Evolutionary conservation across 2,888 invertebrate genomes (phyloP).

Genomic region (Eutolmus rufibarbis): DNA sequence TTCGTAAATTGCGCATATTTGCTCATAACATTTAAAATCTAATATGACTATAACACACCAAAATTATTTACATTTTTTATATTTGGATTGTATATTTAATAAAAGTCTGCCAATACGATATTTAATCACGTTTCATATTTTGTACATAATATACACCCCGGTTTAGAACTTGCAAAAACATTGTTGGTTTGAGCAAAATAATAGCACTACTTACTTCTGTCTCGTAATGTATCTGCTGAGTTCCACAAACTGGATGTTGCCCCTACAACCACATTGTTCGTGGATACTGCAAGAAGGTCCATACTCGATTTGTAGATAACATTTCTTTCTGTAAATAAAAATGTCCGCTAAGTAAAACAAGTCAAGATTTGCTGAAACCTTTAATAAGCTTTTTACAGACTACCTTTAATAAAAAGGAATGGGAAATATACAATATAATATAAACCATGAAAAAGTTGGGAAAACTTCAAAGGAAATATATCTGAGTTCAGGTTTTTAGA

Average conservation of each 20-base stretch:
- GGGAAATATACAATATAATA: neutral
- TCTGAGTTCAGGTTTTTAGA: neutral
- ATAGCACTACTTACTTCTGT: conserved; percentile 53
- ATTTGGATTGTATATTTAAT: no score
- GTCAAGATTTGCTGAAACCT: neutral
- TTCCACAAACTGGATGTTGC: conserved; percentile 62
- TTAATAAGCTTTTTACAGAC: neutral
- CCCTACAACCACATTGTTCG: conserved; percentile 59
- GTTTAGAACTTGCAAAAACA: neutral
- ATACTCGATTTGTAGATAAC: conserved; percentile 53
- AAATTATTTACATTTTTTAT: no score
- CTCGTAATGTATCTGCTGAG: conserved; percentile 54
- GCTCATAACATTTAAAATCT: no score
- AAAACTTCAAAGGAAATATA: neutral
- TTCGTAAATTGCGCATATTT: no score
- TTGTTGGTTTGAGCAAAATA: neutral
- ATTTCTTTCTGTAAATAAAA: conserved; percentile 41
- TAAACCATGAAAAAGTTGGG: neutral
- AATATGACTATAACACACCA: no score
- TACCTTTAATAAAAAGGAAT: neutral
- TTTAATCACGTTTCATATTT: no score
- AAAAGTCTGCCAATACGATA: no score
- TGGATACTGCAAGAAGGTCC: conserved; percentile 55
- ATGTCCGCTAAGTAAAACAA: neutral
- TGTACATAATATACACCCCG: no score